Percentiles rank a stretch among this genome's conserved stretches.
Conservation (phyloP, 2,888 invertebrate species). For the Exephanes ischioxanthus region DNA sequence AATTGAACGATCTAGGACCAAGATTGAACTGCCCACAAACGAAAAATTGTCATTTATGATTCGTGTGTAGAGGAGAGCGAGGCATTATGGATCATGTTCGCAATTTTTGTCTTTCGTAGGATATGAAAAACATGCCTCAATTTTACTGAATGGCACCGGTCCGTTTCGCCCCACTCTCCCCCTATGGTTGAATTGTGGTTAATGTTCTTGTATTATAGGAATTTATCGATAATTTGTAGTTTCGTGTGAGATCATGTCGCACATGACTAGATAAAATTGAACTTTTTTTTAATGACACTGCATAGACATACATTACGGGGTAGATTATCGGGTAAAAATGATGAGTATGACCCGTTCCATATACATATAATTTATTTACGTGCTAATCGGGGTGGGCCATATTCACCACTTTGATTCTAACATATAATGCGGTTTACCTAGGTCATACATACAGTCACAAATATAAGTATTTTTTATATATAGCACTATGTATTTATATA, state of each 20-base stretch:
- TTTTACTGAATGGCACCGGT: background rate
- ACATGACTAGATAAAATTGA: background rate
- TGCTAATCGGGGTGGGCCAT: background rate
- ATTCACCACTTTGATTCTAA: background rate
- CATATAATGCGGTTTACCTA: slow-evolving; percentile 42
- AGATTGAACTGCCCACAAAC: background rate
- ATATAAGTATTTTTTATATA: background rate
- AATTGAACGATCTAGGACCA: too few species aligned
- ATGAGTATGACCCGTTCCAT: background rate
- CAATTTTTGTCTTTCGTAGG: too few species aligned
- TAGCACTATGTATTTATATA: background rate
- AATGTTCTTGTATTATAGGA: background rate
- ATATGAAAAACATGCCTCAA: background rate
- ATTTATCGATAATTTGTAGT: background rate
- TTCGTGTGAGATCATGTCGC: background rate
- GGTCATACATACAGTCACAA: slow-evolving; percentile 10
- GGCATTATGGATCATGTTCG: background rate
- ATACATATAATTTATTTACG: background rate
- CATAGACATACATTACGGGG: slow-evolving; percentile 4
- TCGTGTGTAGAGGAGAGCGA: background rate
- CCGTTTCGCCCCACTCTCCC: background rate
- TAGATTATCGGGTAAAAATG: slow-evolving; percentile 2
- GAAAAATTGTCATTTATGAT: background rate
- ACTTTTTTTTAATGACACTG: slow-evolving; percentile 38
- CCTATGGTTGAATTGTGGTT: background rate